These are phyloP conservation scores for Gadopsis marmoratus DNA, from an alignment of 2,797 vertebrate species.

Conservation along the genomic window DNA sequence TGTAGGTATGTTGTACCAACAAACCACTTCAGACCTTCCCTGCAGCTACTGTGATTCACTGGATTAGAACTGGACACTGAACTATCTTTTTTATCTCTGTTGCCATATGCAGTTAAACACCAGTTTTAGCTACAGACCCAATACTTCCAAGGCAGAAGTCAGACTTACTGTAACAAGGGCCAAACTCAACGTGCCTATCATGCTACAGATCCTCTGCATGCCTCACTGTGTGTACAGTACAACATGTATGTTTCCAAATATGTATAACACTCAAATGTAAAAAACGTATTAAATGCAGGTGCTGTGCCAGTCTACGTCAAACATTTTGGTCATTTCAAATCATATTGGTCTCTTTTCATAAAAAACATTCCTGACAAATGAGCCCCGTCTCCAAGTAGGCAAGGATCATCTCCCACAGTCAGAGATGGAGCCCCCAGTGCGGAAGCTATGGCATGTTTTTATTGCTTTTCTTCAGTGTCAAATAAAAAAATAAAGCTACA, in stretches of 20 bases:
- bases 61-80: constrained; percentile 18
- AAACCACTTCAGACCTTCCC: constrained; percentile 30
- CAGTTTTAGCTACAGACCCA: constrained; percentile 22
- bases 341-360: neutral
- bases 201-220: neutral
- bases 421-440: neutral
- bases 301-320: neutral
- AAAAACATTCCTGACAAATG: neutral
- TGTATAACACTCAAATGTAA: neutral
- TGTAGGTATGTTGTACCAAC: constrained; percentile 17
- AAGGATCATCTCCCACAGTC: neutral
- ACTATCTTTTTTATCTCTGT: neutral
- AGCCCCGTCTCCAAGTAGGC: neutral
- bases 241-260: neutral
- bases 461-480: neutral
- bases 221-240: neutral
- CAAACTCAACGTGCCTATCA: neutral
- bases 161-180: neutral
- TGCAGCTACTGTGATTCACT: constrained; percentile 32
- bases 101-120: constrained; percentile 27
- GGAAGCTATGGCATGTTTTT: neutral
- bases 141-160: constrained; percentile 11
- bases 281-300: neutral
- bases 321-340: neutral
- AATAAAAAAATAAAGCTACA: neutral